Base-by-base conservation (phyloP, 2,888 invertebrate species). In the Conus canariensis region DNA sequence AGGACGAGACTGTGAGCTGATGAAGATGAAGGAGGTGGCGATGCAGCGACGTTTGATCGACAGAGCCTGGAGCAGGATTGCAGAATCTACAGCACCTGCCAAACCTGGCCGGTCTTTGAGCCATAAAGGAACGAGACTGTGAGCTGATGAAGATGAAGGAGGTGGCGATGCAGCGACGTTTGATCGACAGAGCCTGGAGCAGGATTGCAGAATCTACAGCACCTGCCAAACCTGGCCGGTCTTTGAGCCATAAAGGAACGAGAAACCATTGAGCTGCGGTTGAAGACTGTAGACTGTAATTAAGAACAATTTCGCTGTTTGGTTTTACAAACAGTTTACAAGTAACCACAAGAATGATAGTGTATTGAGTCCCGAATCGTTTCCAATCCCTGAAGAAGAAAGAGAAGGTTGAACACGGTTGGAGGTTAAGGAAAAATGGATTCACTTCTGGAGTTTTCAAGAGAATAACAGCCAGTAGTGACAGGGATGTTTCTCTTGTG, bases 81-180 rank as follows among this genome's bases (percentile, higher is more conserved):
- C 16, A 4, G 58, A 64, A 16, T 64, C 60, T 7, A 16, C 10
- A 64, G 60, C 10, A 64, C 60, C 12, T 64, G 60, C 10, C 12
- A 64, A 64, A 14, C 60, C 60, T 64, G 60, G 16, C 10, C 60
- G 12, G 7, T 64, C 60, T 2, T 64, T 6, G 60, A 60, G n/a
- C n/a, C n/a, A n/a, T n/a, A n/a, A n/a, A n/a, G 90, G 90, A 90
- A 88, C 64, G 85, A 88, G 90, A 90, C 82, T 90, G 90, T 30
- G 4, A 59, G 25, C 25, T 88, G 59, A 88, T 90, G 88, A 45
- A 59, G 12, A n/a, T 85, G 64, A 85, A 60, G 14, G 90, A 90
- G 22, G 10, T 77, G 60, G 45, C 9, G 30, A 59, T 90, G 19
- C 88, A 88, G 67, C 67, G 19, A 19, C 19, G 19, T n/a, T 22